phyloP scores from a whole-genome alignment of 2,113 vertebrate genomes.

The Scytalopus superciliaris region DNA sequence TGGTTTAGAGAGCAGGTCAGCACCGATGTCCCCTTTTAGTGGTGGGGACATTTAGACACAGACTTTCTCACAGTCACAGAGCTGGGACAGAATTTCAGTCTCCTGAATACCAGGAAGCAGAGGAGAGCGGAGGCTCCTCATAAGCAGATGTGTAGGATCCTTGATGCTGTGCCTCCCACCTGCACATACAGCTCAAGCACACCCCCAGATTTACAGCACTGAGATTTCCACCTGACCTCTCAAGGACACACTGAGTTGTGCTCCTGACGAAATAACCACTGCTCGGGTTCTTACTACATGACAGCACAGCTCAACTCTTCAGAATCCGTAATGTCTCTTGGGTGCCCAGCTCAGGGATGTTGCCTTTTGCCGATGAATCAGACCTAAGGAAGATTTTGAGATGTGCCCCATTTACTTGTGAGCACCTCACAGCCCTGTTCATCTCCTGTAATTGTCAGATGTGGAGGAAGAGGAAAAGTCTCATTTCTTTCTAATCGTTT shows the following conservation, averaged over 20 bases:
- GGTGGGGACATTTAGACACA: background rate
- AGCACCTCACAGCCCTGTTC: background rate
- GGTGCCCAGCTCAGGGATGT: background rate
- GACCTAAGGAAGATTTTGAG: background rate
- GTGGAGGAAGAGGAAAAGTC: constrained; percentile 21
- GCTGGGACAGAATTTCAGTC: background rate
- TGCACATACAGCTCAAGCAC: fast-evolving
- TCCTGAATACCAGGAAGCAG: background rate
- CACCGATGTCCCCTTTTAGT: background rate
- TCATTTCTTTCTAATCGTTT: constrained; percentile 35
- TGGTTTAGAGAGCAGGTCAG: background rate
- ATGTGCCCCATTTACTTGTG: background rate
- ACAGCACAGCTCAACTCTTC: constrained; percentile 21
- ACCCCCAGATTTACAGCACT: background rate
- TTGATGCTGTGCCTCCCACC: background rate
- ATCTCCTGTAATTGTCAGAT: background rate
- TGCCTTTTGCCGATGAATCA: background rate
- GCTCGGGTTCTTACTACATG: background rate
- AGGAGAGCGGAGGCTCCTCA: background rate
- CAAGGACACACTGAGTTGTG: background rate
- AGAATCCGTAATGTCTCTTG: background rate
- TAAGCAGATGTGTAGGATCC: background rate
- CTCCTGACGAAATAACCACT: background rate
- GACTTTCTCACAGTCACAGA: background rate
- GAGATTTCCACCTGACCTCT: background rate